Percentiles rank a stretch among this genome's conserved stretches.
Conservation (phyloP, 2,888 invertebrate genomes). For the Isoperla grammatica region DNA sequence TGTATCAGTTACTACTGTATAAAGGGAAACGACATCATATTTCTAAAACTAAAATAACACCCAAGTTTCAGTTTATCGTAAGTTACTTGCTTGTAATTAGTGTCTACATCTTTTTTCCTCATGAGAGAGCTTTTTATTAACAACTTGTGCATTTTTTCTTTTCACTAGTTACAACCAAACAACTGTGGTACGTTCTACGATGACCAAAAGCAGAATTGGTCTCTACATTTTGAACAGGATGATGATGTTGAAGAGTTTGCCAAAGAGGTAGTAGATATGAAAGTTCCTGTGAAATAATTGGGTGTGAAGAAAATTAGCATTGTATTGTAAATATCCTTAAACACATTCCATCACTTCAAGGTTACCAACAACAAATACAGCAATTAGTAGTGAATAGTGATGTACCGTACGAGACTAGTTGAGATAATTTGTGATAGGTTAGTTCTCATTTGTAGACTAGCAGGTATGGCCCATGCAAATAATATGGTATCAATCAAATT, state of each 20-base stretch:
- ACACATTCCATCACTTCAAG: too few relatives aligned
- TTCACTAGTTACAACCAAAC: constrained; percentile 32
- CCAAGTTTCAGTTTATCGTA: constrained; percentile 38
- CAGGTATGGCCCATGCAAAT: too few relatives aligned
- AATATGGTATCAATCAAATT: too few relatives aligned
- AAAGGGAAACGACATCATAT: constrained; percentile 39
- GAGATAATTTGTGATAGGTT: too few relatives aligned
- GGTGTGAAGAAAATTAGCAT: not conserved
- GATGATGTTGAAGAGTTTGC: constrained; percentile 40
- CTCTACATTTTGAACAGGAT: constrained; percentile 46
- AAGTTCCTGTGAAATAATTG: not conserved
- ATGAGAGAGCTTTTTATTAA: not conserved
- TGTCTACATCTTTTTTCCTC: not conserved
- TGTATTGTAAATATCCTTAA: not conserved
- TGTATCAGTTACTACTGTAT: constrained; percentile 41
- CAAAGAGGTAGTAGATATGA: constrained; percentile 35
- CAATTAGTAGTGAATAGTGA: too few relatives aligned
- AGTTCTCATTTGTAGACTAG: too few relatives aligned
- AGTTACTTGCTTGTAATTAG: constrained; percentile 4
- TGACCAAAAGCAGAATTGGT: constrained; percentile 50
- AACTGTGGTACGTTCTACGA: constrained; percentile 45
- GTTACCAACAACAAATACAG: too few relatives aligned
- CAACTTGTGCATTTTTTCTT: not conserved
- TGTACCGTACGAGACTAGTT: too few relatives aligned
- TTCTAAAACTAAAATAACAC: constrained; percentile 33